These are phyloP conservation scores for Adelges cooleyi DNA, from an alignment of 1,140 invertebrate species.

Conservation along the genomic window DNA sequence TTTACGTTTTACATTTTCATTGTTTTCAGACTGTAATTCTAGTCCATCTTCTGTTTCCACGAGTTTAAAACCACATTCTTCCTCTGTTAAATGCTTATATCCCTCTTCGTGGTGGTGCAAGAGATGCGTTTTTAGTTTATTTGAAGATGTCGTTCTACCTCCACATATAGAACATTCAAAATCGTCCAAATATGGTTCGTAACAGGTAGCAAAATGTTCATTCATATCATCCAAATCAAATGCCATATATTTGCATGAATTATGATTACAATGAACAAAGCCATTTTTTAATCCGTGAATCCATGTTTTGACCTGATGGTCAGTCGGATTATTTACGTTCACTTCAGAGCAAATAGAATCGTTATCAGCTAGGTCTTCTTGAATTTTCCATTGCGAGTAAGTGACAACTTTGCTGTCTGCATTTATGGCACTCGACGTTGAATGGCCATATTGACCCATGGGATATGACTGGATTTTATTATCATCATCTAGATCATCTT, in stretches of 20 bases:
- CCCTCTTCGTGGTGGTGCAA: slow-evolving; percentile 24
- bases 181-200: slow-evolving; percentile 26
- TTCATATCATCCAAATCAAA: slow-evolving; percentile 34
- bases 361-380: slow-evolving; percentile 8
- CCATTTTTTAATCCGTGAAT: slow-evolving; percentile 31
- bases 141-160: slow-evolving; percentile 19
- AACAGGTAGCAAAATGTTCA: slow-evolving; percentile 33
- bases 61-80: slow-evolving; percentile 24
- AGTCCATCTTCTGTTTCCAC: slow-evolving; percentile 16
- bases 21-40: slow-evolving; percentile 12
- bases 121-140: slow-evolving; percentile 22
- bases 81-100: slow-evolving; percentile 21
- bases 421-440: slow-evolving; percentile 15
- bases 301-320: slow-evolving; percentile 8
- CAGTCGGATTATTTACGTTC: slow-evolving; percentile 15
- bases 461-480: slow-evolving; percentile 27
- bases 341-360: slow-evolving; percentile 23
- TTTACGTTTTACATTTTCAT: slow-evolving; percentile 8
- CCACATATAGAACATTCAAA: slow-evolving; percentile 25
- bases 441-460: slow-evolving; percentile 13
- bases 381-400: slow-evolving; percentile 25
- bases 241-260: slow-evolving; percentile 34
- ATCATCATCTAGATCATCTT: slow-evolving; percentile 21
- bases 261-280: slow-evolving; percentile 33
- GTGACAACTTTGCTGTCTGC: slow-evolving; percentile 20